Evolutionary conservation across 2,888 invertebrate species (phyloP).

Genomic region (Sthenelais limicola): DNA sequence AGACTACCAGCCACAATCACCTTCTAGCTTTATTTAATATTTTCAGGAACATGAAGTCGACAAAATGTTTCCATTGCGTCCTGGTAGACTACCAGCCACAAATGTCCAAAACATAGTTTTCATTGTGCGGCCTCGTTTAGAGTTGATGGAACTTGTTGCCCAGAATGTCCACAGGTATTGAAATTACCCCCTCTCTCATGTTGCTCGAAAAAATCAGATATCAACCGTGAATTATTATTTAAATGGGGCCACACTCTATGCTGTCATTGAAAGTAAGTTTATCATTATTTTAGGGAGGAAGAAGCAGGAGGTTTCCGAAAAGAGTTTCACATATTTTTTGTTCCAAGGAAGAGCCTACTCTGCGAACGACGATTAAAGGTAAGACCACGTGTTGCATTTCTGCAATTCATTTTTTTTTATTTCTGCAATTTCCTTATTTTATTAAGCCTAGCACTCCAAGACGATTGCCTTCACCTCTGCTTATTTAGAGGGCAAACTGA

Average conservation of each 20-base stretch:
- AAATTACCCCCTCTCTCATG: not conserved
- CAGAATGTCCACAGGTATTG: slow-evolving; percentile 79
- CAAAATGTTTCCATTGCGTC: slow-evolving; percentile 85
- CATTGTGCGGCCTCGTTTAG: slow-evolving; percentile 85
- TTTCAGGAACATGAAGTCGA: slow-evolving; percentile 87
- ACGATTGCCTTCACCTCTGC: too few relatives aligned
- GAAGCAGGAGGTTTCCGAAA: slow-evolving; percentile 75
- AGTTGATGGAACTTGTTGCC: slow-evolving; percentile 88
- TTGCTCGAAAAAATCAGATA: too few relatives aligned
- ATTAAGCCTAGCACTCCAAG: too few relatives aligned
- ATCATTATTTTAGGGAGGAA: slow-evolving; percentile 72
- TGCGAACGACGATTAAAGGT: slow-evolving; percentile 87
- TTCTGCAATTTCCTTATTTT: too few relatives aligned
- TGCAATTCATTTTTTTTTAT: too few relatives aligned
- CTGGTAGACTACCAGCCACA: slow-evolving; percentile 80
- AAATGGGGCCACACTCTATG: too few relatives aligned
- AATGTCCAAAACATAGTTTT: slow-evolving; percentile 90
- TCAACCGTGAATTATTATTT: too few relatives aligned
- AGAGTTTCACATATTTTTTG: slow-evolving; percentile 90
- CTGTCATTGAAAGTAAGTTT: not conserved
- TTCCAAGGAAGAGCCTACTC: slow-evolving; percentile 88
- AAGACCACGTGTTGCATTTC: too few relatives aligned
- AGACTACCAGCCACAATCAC: slow-evolving; percentile 78
- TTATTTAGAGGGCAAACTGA: too few relatives aligned
- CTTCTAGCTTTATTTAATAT: not conserved